Evolutionary conservation across 2,113 vertebrate genomes (phyloP), one percentile per base, ranked within the genome.

Genomic region (Sorex araneus): DNA sequence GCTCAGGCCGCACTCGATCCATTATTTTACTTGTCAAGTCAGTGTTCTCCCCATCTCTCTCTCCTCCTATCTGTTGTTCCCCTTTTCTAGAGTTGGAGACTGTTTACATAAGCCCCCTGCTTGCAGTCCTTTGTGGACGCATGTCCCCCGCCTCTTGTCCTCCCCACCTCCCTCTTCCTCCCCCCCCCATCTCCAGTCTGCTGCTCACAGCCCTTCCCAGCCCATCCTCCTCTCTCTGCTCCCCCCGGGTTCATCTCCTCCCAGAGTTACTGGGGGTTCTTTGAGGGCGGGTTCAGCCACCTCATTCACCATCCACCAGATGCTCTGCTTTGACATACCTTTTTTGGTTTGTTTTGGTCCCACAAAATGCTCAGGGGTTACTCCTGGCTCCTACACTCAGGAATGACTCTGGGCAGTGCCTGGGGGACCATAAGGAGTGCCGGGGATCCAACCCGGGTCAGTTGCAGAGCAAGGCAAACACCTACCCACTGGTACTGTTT

Each of bases 21-120:
- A 82, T 94, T n/a, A n/a, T 96, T 89, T 90, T 95, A 94, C 96
- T 97, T 97, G 95, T 92, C 28, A 12, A 27, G 16, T 83, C 30
- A 27, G 9, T 78, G 19, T 16, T 28, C 11, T 74, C 13, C 23
- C 43, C 34, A 4, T 19, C 47, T 74, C 3, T 16, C 28, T 27
- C 18, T 12, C 16, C 71, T 40, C 60, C 50, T 4, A 13, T 34
- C 40, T 18, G 21, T 8, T 30, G 3, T 8, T 9, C 16, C 45
- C 30, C 11, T n/a, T 19, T 74, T 54, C 66, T 74, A 47, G 21
- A 70, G 30, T 16, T 1, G 6, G 83, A 71, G 19, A 27, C 80
- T 16, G 0, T 54, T 67, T 30, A 9, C 3, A n/a, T 45, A 28
- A 83, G 78, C 12, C 73, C 54, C 54, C 18, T 64, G 50, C 45